Percentiles rank a stretch among this genome's conserved stretches.
phyloP scores from a whole-genome alignment of 2,888 invertebrate genomes.

The Coleophora deauratella region DNA sequence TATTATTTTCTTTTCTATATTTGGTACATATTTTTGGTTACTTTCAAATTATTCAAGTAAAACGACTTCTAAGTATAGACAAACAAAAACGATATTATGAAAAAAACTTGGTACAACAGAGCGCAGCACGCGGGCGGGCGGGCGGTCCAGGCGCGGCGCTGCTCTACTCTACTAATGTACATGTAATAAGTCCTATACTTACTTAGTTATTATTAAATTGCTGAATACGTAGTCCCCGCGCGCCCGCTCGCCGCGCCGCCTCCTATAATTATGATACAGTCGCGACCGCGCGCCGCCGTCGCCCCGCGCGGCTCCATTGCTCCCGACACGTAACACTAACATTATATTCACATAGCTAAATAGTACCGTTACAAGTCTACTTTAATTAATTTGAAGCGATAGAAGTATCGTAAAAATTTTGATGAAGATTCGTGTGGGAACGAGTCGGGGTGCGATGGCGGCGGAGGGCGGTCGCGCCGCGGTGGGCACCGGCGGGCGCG shows the following conservation, averaged over 20 bases:
- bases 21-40: constrained; percentile 74
- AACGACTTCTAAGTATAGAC: constrained; percentile 66
- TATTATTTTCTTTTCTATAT: constrained; percentile 58
- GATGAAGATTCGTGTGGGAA: constrained; percentile 44
- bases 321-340: constrained; percentile 15
- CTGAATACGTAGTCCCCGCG: constrained; percentile 13
- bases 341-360: constrained; percentile 57
- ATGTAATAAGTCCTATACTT: neutral
- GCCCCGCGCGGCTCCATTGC: constrained; percentile 13
- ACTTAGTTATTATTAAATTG: neutral
- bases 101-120: constrained; percentile 63
- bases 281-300: constrained; percentile 14
- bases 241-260: constrained; percentile 15
- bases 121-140: constrained; percentile 45
- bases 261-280: constrained; percentile 5
- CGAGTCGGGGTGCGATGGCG: constrained; percentile 22
- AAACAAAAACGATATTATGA: constrained; percentile 71
- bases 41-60: constrained; percentile 64
- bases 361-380: constrained; percentile 59
- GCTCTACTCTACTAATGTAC: constrained; percentile 25
- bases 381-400: constrained; percentile 63
- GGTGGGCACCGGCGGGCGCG: neutral
- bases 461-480: constrained; percentile 15
- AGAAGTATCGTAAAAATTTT: constrained; percentile 52
- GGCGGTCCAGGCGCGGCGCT: constrained; percentile 26